Percentiles rank a stretch among this genome's conserved stretches.
phyloP scores from a whole-genome alignment of 2,797 vertebrate genomes.

The Balearica regulorum region DNA sequence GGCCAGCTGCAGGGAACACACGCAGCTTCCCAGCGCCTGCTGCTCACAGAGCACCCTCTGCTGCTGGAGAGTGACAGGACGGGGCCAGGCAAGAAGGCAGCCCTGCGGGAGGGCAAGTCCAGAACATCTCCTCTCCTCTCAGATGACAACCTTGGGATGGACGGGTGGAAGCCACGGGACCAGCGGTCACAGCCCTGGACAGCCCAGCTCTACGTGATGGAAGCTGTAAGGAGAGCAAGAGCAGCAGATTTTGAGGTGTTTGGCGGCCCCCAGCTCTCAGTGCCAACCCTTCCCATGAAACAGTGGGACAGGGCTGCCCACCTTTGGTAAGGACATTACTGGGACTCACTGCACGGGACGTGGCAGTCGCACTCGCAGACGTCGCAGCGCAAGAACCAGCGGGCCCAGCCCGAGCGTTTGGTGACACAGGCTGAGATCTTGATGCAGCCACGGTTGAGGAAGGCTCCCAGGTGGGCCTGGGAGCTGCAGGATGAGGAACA shows the following conservation, averaged over 20 bases:
- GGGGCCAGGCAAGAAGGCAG: background rate
- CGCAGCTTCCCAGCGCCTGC: background rate
- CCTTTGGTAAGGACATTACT: rapidly evolving
- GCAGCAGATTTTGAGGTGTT: background rate
- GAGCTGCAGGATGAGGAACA: constrained; percentile 79
- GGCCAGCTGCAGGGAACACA: background rate
- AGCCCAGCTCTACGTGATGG: background rate
- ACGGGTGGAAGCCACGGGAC: rapidly evolving
- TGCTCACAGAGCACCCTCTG: background rate
- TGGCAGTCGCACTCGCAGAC: constrained; percentile 83
- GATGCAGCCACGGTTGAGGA: constrained; percentile 71
- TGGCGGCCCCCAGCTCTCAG: background rate
- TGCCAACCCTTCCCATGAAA: rapidly evolving
- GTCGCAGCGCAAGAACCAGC: constrained; percentile 79
- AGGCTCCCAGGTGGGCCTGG: constrained; percentile 70
- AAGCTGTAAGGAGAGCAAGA: background rate
- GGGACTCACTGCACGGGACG: constrained; percentile 73
- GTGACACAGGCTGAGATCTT: constrained; percentile 77
- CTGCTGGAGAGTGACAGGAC: rapidly evolving
- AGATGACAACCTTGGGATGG: background rate
- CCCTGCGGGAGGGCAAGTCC: rapidly evolving
- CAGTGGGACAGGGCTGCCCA: rapidly evolving
- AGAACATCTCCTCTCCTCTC: background rate
- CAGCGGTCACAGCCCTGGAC: rapidly evolving
- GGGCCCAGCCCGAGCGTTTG: constrained; percentile 79